These are phyloP conservation scores for Volucella bombylans DNA, from an alignment of 2,888 invertebrate species.

Conservation along the genomic window DNA sequence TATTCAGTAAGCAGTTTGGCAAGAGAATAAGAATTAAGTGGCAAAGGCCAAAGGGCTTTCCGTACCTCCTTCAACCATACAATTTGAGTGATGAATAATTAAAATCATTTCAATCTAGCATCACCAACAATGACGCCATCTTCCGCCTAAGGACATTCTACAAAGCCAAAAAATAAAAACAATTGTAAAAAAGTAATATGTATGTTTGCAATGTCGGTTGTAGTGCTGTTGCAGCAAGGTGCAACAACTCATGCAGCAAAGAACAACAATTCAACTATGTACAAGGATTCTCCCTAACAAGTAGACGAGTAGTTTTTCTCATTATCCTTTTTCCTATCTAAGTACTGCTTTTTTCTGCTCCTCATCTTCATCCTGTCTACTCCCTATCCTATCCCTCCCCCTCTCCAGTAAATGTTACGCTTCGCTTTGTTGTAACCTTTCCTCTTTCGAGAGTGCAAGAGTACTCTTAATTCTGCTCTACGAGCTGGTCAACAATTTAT, in stretches of 20 bases:
- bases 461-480: slow-evolving; percentile 65
- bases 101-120: too few species aligned
- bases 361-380: not conserved
- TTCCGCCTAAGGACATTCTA: not conserved
- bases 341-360: slow-evolving; percentile 40
- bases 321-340: slow-evolving; percentile 50
- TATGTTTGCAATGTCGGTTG: too few species aligned
- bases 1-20: too few species aligned
- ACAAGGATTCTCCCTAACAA: too few species aligned
- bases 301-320: slow-evolving; percentile 45
- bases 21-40: too few species aligned
- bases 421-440: slow-evolving; percentile 39
- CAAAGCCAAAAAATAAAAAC: not conserved
- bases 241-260: slow-evolving; percentile 16
- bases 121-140: too few species aligned
- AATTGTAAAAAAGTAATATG: not conserved
- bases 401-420: not conserved
- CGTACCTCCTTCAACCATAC: too few species aligned
- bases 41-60: too few species aligned
- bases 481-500: slow-evolving; percentile 69
- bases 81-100: too few species aligned
- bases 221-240: not conserved
- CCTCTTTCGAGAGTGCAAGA: slow-evolving; percentile 25
- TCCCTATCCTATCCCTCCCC: too few species aligned
- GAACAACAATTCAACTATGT: slow-evolving; percentile 23